Evolutionary conservation across 2,797 vertebrate genomes (phyloP), one percentile per base, ranked within the genome.

Genomic region (Sciurus carolinensis): DNA sequence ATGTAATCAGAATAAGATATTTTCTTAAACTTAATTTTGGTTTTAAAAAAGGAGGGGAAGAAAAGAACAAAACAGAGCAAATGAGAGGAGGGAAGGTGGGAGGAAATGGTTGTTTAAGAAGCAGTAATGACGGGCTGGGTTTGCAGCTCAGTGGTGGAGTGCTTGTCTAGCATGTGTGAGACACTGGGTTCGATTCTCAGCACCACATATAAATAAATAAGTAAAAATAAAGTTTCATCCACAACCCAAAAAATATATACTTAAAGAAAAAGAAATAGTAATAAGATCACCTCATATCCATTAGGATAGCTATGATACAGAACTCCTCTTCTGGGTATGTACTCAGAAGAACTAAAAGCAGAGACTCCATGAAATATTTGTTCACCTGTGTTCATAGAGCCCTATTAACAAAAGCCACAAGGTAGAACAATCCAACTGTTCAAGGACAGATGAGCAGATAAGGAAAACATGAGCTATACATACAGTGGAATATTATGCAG

Each of bases 101-200:
- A 73, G 30, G 30, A 89, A 89, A 88, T 44, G 7, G 22, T 71
- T 95, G 36, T 52, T 82, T 54, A 76, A 62, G 94, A 92, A 54
- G 26, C 22, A 30, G n/a, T 44, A 83, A 84, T 54, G 59, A 33
- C 7, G 44, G 7, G 9, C 44, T 47, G 7, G 44, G 44, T 7
- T 47, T 47, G 44, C 9, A 9, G 44, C 7, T 47, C 44, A 47
- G 44, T 47, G 44, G 44, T 47, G 9, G 44, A 47, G 44, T 9
- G 44, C 44, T 47, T 47, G 44, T 6, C 44, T 47, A 47, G 44
- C 44, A 9, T 47, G 44, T 47, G 44, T 47, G 44, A 47, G 44
- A 9, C 44, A 7, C 44, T 47, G 44, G 44, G 44, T 47, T 47
- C 44, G 44, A 47, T 47, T 47, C 44, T 47, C 44, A 47, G 7